phyloP scores from a whole-genome alignment of 2,797 vertebrate genomes.

The Catamblyrhynchus diadema region DNA sequence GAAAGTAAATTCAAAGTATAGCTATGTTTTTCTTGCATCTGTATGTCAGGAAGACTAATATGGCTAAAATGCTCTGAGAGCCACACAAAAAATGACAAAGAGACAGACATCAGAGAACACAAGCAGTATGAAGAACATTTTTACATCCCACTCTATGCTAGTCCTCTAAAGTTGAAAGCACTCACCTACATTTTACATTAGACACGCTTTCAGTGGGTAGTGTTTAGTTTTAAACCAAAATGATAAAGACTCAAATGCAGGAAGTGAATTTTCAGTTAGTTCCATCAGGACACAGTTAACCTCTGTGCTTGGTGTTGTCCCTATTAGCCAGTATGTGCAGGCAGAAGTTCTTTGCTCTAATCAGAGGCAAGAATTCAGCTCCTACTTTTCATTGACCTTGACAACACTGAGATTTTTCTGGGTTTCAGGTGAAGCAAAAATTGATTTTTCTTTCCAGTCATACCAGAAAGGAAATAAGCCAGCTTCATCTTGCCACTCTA shows the following conservation, averaged over 20 bases:
- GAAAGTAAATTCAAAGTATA: background rate
- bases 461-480: background rate
- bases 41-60: background rate
- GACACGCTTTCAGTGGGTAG: background rate
- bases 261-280: background rate
- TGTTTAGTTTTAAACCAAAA: background rate
- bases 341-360: background rate
- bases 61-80: background rate
- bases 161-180: background rate
- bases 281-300: background rate
- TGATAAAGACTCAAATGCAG: background rate
- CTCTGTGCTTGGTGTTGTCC: background rate
- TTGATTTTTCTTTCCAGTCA: background rate
- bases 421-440: background rate
- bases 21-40: background rate
- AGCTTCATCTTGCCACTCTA: background rate
- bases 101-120: background rate
- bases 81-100: background rate
- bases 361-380: background rate
- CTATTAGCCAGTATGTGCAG: fast-evolving
- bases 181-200: background rate
- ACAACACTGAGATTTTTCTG: background rate
- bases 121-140: background rate
- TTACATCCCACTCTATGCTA: background rate
- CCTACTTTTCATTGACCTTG: background rate